These are phyloP conservation scores for Ceyx margarethae DNA, from an alignment of 2,113 vertebrate genomes.

Conservation along the genomic window DNA sequence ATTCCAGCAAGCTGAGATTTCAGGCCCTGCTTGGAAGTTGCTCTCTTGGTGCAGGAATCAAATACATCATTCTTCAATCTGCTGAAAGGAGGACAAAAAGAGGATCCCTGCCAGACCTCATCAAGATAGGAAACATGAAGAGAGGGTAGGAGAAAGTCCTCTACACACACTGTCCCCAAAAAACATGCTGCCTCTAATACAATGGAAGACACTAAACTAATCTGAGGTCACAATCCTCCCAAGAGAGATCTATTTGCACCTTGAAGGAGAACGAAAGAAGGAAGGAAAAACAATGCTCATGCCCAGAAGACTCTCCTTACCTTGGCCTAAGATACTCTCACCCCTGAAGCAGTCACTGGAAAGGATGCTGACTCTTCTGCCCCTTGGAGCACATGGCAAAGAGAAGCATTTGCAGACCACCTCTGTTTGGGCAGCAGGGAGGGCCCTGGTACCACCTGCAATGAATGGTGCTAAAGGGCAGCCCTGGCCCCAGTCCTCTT, in stretches of 20 bases:
- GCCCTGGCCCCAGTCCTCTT: neutral
- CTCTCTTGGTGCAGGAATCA: neutral
- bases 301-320: neutral
- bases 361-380: neutral
- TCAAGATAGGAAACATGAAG: neutral
- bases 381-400: neutral
- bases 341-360: neutral
- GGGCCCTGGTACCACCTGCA: neutral
- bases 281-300: neutral
- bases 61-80: neutral
- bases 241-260: neutral
- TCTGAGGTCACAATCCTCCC: neutral
- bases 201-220: neutral
- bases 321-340: neutral
- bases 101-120: neutral
- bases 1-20: neutral
- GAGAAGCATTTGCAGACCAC: neutral
- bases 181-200: neutral
- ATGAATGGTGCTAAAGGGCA: accelerated
- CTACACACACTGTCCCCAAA: neutral
- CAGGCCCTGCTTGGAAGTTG: neutral
- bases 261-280: neutral
- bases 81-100: neutral
- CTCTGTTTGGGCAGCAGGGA: neutral
- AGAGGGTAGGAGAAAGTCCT: neutral